Conservation (phyloP, 1,140 invertebrate species). For the Drosophila micromelanica region DNA sequence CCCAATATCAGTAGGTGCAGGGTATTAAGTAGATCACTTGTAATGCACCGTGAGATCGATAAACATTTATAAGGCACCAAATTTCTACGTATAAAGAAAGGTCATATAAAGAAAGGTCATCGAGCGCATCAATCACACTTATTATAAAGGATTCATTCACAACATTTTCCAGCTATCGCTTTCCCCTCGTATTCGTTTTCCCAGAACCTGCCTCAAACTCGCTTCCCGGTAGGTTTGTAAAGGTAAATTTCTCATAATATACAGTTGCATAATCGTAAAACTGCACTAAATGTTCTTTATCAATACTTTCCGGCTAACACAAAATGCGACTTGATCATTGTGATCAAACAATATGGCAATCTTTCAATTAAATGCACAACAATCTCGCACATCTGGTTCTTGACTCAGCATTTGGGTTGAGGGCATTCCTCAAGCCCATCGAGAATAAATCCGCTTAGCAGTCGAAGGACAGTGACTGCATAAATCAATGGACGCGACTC, state of each 20-base stretch:
- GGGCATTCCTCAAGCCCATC: constrained; percentile 65
- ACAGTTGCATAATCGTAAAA: constrained; percentile 7
- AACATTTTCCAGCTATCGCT: not conserved
- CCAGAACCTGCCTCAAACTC: not conserved
- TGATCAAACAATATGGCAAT: constrained; percentile 69
- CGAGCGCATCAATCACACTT: not conserved
- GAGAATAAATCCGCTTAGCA: constrained; percentile 71
- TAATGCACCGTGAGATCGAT: not conserved
- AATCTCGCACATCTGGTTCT: constrained; percentile 32
- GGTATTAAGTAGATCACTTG: too few species aligned
- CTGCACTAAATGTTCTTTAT: constrained; percentile 6
- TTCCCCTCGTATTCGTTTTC: not conserved
- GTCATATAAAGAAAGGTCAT: constrained; percentile 15
- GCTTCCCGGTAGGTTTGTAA: constrained; percentile 49
- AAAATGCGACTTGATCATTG: constrained; percentile 41
- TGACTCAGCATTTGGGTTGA: constrained; percentile 46
- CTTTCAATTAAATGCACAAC: constrained; percentile 53
- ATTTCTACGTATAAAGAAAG: too few species aligned
- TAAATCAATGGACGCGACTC: constrained; percentile 70
- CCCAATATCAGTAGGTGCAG: too few species aligned
- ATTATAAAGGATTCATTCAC: constrained; percentile 25
- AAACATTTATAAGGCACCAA: too few species aligned
- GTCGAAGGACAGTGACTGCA: constrained; percentile 49
- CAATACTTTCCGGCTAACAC: constrained; percentile 52
- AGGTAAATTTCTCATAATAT: not conserved